Base-by-base conservation (phyloP, 1,140 invertebrate species). In the Rhagoletis pomonella region DNA sequence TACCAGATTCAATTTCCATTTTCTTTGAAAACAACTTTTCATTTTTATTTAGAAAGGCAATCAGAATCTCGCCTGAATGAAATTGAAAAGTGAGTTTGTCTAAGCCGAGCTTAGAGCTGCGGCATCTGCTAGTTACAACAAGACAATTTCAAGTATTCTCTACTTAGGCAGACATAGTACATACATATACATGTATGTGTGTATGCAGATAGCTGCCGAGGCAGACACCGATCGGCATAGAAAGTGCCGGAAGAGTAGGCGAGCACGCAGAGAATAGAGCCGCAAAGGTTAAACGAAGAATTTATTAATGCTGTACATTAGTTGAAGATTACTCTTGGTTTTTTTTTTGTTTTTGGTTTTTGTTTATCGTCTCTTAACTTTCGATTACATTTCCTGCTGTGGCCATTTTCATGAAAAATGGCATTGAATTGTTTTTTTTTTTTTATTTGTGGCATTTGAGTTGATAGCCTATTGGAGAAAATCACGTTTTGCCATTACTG, bases 11-110 rank as follows among this genome's bases (percentile, higher is more conserved):
- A 81, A 81, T 81, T 81, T 81, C 47, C 47, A 81, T 81, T 81
- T 81, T 81, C 73, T 58, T 42, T 81, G 73, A 50, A 81, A 58
- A 81, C 73, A 29, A 81, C 73, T 81, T 81, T 55, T 81, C 44
- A 81, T 81, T 81, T 81, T 81, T 81, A 81, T 81, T 81, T 81
- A 81, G 73, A 81, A 81, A 81, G 73, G 73, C 19, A 81, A 81
- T 81, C 73, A 81, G 73, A 81, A 81, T 81, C 47, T 81, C n/a
- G 73, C 50, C 29, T 29, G 55, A 81, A 55, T 55, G 73, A 81
- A 81, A 55, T 81, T 81, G 73, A 81, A 81, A 81, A 81, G 73
- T 81, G 73, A 81, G 55, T 81, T 81, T 81, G 73, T 81, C 73
- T 81, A 7, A 4, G 50, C 47, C 47, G 19, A 29, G 47, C 44